Evolutionary conservation across 1,140 invertebrate genomes (phyloP), one percentile per base, ranked within the genome.

Genomic region (Diabrotica virgifera): DNA sequence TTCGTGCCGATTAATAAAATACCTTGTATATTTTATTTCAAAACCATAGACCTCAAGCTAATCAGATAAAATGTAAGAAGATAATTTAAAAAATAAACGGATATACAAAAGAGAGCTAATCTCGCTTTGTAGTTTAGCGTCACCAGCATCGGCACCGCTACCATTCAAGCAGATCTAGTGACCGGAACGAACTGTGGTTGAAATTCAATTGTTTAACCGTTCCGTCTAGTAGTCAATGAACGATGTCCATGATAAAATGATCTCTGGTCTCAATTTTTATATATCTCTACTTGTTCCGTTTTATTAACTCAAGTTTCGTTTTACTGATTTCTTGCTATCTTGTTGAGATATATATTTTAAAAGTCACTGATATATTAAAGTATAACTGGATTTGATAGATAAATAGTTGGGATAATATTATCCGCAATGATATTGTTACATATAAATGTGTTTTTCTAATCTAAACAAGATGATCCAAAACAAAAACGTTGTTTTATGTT

Each of bases 191-290:
- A 54, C 52, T 62, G 60, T 54, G 60, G 60, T 62, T 62, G 52
- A 62, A 62, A 54, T 60, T 62, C 60, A 62, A 62, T 62, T 62
- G 60, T 62, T 62, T 62, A 50, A 62, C 60, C 60, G 60, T 54
- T n/a, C 51, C 36, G 60, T 54, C 52, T 62, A 52, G 60, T 62
- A 62, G 60, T 53, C 50, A 52, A 50, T 62, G 60, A 54, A 53
- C 51, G 60, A 38, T 62, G 52, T 50, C 24, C 60, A 62, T 54
- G 60, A 46, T 24, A 36, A 24, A 54, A 62, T 46, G n/a, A 46
- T 46, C 40, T 46, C n/a, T 46, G 40, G 8, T n/a, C 6, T 46
- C 40, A 46, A 46, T 46, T 46, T 46, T 46, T 46, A 46, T 46
- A 8, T 46, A 46, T 46, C 40, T 46, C 8, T n/a, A n/a, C n/a